A percentile compares a stretch with the other conserved stretches of the same genome.
phyloP scores from a whole-genome alignment of 2,888 invertebrate species.

The Tipula helvola region DNA sequence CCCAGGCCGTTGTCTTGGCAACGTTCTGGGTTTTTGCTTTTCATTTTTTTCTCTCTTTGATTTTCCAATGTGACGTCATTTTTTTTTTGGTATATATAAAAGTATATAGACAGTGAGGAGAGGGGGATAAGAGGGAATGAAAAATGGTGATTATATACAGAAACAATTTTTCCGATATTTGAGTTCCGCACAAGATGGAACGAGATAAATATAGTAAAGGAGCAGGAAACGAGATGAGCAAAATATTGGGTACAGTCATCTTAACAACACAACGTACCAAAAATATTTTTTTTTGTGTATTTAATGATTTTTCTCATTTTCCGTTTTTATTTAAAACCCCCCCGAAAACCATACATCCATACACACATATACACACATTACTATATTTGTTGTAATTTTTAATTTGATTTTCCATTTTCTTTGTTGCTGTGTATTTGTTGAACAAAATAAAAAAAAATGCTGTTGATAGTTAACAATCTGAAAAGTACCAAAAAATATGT shows the following conservation, averaged over 20 bases:
- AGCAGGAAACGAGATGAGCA: not conserved
- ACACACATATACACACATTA: not conserved
- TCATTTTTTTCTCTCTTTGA: not conserved
- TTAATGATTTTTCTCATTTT: not conserved
- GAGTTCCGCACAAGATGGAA: not conserved
- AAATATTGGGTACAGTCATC: not conserved
- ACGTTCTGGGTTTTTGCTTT: constrained; percentile 7
- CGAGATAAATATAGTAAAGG: not conserved
- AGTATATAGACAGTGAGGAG: not conserved
- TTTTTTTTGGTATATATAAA: not conserved
- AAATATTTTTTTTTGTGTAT: not conserved
- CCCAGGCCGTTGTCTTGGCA: constrained; percentile 9
- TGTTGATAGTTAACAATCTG: not conserved
- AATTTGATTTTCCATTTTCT: not conserved
- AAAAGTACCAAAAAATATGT: not conserved
- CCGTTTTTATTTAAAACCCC: not conserved
- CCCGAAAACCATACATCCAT: not conserved
- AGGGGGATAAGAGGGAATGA: not conserved
- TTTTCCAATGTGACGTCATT: constrained; percentile 8
- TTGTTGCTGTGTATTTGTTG: not conserved
- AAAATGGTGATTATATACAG: not conserved
- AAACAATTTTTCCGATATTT: not conserved
- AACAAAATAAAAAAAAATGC: not conserved
- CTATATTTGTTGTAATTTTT: not conserved
- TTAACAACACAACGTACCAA: not conserved